Evolutionary conservation across 1,140 invertebrate species (phyloP), one percentile per base, ranked within the genome.

Genomic region (Ganaspis sp.): DNA sequence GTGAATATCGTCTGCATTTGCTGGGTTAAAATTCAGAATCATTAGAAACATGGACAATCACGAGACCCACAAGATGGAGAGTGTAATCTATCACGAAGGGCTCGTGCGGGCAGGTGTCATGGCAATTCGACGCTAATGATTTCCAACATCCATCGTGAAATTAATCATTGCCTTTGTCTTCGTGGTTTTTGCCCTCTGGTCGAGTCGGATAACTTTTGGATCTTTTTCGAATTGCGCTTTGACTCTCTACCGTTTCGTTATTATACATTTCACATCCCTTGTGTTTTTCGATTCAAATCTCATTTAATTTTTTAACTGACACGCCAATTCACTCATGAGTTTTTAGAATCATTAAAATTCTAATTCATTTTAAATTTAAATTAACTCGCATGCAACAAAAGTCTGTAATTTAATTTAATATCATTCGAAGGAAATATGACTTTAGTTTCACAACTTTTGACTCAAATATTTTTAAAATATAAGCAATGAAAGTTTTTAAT

Each of bases 91-190:
- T 90, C 89, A 90, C 84, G 84, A 89, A 86, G 86, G 82, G 83
- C 86, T 87, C 87, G 86, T 88, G 88, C 86, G 84, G 83, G 87
- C 87, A 86, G 87, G 85, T 88, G 84, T 87, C 85, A 88, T 86
- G 86, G 84, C 82, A 82, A 80, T 84, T 82, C 81, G 86, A 84
- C 87, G 83, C 81, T 88, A 88, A 88, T 87, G 87, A 88, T 88
- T 83, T 83, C 85, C 83, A 84, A 84, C 86, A 80, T 87, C 85
- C 87, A 86, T 86, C 80, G 82, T 86, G 81, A 86, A 88, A 88
- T 88, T 87, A 88, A 88, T 88, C 87, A 88, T 88, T 84, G 86
- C 82, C 87, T 88, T 87, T 88, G 87, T 88, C 87, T 88, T 85
- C 81, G 77, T 81, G 69, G 9, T 81, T 85, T 87, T 82, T 84